Conservation (phyloP, 2,113 vertebrate genomes). For the Spermophilus dauricus region DNA sequence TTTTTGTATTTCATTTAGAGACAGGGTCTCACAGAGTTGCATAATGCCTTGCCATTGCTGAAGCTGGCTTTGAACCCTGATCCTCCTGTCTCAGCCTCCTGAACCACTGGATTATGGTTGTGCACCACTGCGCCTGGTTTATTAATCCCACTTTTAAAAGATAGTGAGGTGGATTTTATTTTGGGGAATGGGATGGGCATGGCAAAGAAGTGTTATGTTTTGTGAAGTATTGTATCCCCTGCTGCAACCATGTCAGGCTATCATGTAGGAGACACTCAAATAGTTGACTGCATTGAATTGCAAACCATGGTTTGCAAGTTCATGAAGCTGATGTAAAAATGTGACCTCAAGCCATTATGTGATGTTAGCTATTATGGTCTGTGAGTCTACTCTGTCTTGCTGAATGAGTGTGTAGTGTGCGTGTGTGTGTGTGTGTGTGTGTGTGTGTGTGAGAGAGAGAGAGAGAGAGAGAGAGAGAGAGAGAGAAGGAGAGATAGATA, state of each 20-base stretch:
- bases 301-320: background rate
- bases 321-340: background rate
- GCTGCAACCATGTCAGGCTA: background rate
- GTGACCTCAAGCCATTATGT: background rate
- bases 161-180: background rate
- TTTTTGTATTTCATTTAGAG: too few species aligned
- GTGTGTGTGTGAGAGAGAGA: background rate
- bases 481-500: too few species aligned
- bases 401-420: background rate
- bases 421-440: background rate
- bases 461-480: too few species aligned
- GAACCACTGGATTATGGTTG: too few species aligned
- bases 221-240: background rate
- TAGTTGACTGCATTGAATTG: background rate
- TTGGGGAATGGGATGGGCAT: background rate
- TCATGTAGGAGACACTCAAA: background rate
- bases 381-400: background rate
- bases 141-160: background rate
- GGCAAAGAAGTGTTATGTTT: background rate
- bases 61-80: too few species aligned
- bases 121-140: background rate
- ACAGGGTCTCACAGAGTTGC: too few species aligned
- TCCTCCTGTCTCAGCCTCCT: too few species aligned
- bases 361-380: background rate
- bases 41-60: too few species aligned